Evolutionary conservation across 30 jellyfish, hydroid and myxozoan genomes (phyloP).

Genomic region (Pseudorhiza aurosa): DNA sequence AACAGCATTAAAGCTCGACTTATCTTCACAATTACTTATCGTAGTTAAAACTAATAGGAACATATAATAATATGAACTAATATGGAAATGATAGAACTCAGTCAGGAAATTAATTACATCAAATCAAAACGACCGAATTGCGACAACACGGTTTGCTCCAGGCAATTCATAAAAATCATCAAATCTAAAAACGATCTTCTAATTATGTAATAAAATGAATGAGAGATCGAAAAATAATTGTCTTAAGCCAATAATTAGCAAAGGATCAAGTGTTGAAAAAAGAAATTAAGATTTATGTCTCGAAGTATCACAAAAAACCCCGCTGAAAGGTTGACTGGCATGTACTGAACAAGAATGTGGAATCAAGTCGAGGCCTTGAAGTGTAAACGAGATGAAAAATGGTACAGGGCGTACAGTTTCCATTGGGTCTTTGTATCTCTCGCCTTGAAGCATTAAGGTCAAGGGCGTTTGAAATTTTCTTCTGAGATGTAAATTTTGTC

Average conservation of each 20-base stretch:
- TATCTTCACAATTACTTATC: background rate
- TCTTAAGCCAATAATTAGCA: background rate
- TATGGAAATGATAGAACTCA: too few relatives aligned
- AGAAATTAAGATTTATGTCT: background rate
- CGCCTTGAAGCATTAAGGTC: too few relatives aligned
- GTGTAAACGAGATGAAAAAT: too few relatives aligned
- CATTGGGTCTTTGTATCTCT: too few relatives aligned
- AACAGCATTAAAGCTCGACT: background rate
- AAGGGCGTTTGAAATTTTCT: too few relatives aligned
- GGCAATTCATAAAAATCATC: constrained; percentile 6
- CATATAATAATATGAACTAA: background rate
- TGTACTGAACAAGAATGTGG: background rate
- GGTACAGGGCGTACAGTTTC: too few relatives aligned
- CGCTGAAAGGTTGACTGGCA: background rate
- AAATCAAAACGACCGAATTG: background rate
- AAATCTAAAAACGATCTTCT: background rate
- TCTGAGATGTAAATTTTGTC: too few relatives aligned
- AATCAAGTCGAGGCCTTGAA: too few relatives aligned
- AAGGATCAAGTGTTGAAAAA: background rate
- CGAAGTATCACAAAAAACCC: background rate
- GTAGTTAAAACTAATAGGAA: background rate
- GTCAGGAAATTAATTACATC: background rate
- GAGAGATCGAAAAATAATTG: background rate
- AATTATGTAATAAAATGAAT: background rate
- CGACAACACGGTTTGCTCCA: constrained; percentile 36